phyloP scores from a whole-genome alignment of 2,888 invertebrate genomes.

The Ganaspis brasiliensis region DNA sequence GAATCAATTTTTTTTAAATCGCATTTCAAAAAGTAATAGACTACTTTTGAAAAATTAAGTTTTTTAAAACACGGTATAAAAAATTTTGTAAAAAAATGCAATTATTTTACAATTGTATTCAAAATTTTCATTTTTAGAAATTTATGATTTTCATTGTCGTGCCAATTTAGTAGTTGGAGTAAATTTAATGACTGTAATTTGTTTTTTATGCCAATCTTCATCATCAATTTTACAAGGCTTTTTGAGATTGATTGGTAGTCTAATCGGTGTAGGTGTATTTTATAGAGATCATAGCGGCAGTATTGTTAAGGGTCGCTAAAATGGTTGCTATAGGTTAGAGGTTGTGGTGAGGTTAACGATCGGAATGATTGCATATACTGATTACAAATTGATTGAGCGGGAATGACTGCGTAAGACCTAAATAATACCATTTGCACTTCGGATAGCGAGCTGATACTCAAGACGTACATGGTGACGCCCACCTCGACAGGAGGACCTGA shows the following conservation, averaged over 20 bases:
- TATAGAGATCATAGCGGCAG: slow-evolving; percentile 4
- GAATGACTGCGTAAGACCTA: slow-evolving; percentile 78
- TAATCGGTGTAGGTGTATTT: slow-evolving; percentile 22
- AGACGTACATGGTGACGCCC: slow-evolving; percentile 91
- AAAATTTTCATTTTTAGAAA: too few species aligned
- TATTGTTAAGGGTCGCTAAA: slow-evolving; percentile 19
- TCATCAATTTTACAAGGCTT: slow-evolving; percentile 13
- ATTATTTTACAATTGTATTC: too few species aligned
- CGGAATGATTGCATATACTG: slow-evolving; percentile 58
- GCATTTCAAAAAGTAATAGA: too few species aligned
- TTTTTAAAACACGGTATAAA: not conserved
- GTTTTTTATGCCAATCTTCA: not conserved
- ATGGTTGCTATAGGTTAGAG: slow-evolving; percentile 27
- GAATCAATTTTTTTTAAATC: too few species aligned
- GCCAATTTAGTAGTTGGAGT: too few species aligned
- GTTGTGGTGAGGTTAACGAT: slow-evolving; percentile 58
- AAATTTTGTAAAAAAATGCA: too few species aligned
- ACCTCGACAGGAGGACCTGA: slow-evolving; percentile 90
- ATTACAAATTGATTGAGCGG: slow-evolving; percentile 61
- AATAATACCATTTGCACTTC: slow-evolving; percentile 91
- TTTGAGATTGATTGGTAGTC: not conserved
- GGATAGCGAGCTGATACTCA: slow-evolving; percentile 91
- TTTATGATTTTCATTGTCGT: too few species aligned
- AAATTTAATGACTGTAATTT: too few species aligned
- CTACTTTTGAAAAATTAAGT: not conserved